Evolutionary conservation across 2,888 invertebrate species (phyloP).

Genomic region (Agonum fuliginosum): DNA sequence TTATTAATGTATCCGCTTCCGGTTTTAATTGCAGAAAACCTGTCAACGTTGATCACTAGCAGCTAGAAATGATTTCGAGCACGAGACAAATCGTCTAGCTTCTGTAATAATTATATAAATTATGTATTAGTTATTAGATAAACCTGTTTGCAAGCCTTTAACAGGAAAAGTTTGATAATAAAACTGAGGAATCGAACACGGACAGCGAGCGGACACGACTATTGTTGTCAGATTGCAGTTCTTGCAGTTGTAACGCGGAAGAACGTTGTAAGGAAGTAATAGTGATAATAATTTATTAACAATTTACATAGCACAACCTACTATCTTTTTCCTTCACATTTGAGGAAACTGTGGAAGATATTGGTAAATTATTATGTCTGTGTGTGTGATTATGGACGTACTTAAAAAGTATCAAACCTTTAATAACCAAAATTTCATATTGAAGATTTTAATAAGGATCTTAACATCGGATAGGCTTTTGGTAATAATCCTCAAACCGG

Average conservation of each 20-base stretch:
- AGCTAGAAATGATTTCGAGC: constrained; percentile 3
- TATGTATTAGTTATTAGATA: constrained; percentile 5
- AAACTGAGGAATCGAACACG: not conserved
- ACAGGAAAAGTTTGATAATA: constrained; percentile 22
- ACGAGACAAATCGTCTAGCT: constrained; percentile 31
- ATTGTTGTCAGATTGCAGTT: constrained; percentile 12
- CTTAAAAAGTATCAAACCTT: too few species aligned
- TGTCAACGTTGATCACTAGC: not conserved
- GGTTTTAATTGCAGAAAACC: not conserved
- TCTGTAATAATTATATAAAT: constrained; percentile 7
- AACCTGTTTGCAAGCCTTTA: not conserved
- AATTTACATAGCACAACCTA: not conserved
- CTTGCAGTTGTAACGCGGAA: not conserved
- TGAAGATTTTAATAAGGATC: too few species aligned
- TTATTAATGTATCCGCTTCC: constrained; percentile 7
- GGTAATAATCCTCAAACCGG: too few species aligned
- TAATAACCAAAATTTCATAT: too few species aligned
- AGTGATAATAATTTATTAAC: constrained; percentile 4
- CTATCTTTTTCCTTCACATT: too few species aligned
- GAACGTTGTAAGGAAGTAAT: constrained; percentile 11
- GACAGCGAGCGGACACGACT: not conserved
- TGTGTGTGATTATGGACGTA: too few species aligned
- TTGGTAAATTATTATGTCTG: too few species aligned
- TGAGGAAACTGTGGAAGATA: too few species aligned
- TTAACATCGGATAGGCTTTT: too few species aligned